A percentile compares a stretch with the other conserved stretches of the same genome.
Conservation (phyloP, 2,888 invertebrate genomes). For the Conomelus anceps region DNA sequence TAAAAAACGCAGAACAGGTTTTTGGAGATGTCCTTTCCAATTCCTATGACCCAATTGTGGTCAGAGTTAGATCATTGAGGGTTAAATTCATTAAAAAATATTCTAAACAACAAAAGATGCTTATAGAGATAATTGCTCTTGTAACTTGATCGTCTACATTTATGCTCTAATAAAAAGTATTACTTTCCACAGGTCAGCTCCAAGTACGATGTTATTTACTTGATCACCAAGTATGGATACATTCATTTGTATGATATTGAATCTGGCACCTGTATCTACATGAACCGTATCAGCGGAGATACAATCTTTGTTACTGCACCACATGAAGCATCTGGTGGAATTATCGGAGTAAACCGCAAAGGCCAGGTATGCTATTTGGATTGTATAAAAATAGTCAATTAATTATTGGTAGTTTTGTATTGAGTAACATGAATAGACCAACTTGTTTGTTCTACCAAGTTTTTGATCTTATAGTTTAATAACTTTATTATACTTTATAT, state of each 20-base stretch:
- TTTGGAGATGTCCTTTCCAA: no score
- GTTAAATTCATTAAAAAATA: no score
- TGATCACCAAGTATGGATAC: conserved; percentile 64
- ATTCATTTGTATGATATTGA: conserved; percentile 62
- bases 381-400: not conserved
- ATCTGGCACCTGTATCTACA: conserved; percentile 58
- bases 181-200: conserved; percentile 44
- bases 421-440: no score
- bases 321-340: conserved; percentile 55
- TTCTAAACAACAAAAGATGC: no score
- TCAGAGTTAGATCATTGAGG: no score
- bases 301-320: conserved; percentile 63
- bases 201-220: conserved; percentile 56
- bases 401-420: not conserved
- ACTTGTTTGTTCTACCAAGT: no score
- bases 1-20: no score
- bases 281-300: conserved; percentile 61
- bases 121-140: no score
- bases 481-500: no score
- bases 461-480: no score
- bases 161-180: no score
- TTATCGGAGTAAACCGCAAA: conserved; percentile 49
- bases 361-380: conserved; percentile 35
- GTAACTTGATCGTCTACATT: not conserved
- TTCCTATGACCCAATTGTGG: no score